Evolutionary conservation across 2,113 vertebrate genomes (phyloP), one percentile per base, ranked within the genome.

Genomic region (Amblyopsis rosae): DNA sequence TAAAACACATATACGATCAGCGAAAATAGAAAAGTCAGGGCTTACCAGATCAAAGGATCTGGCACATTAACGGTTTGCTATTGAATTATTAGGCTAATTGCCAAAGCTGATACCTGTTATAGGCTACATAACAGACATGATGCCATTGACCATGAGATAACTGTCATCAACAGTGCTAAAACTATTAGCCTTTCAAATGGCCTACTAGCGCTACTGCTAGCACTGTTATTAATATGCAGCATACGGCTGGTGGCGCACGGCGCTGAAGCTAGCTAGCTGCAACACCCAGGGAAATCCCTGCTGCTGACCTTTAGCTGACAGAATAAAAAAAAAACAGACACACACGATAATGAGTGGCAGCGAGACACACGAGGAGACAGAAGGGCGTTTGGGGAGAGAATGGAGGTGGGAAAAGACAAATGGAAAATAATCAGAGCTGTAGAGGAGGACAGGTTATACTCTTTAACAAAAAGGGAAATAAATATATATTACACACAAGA

Each of bases 271-370:
- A n/a, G 85, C 86, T 82, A 83, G 84, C 87, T 82, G 75, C 64
- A 80, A 84, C 84, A 86, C 89, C 86, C 75, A 78, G 86, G 89
- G 89, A 90, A 88, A 88, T 87, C 86, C 89, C 87, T 77, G 82
- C 84, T 84, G 85, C 85, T 89, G 89, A 90, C 89, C 89, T 90
- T 90, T 88, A 80, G 76, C 80, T 89, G 87, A 90, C 82, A 77
- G 89, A 82, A 90, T 90, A 81, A 87, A 89, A 81, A 87, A 89
- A 87, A 19, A 86, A 77, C 86, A 83, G 87, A 89, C 89, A 86
- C 60, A 83, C 74, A 86, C 80, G 82, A 67, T 86, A 87, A 87
- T 87, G 82, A 88, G 72, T 57, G 72, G 62, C 81, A 72, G 61
- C n/a, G 6, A 9, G 32, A 35, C 17, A 58, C 5, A 33, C 3